A percentile compares a stretch with the other conserved stretches of the same genome.
Conservation (phyloP, 2,888 invertebrate genomes). For the Apomyelois bistriatella region DNA sequence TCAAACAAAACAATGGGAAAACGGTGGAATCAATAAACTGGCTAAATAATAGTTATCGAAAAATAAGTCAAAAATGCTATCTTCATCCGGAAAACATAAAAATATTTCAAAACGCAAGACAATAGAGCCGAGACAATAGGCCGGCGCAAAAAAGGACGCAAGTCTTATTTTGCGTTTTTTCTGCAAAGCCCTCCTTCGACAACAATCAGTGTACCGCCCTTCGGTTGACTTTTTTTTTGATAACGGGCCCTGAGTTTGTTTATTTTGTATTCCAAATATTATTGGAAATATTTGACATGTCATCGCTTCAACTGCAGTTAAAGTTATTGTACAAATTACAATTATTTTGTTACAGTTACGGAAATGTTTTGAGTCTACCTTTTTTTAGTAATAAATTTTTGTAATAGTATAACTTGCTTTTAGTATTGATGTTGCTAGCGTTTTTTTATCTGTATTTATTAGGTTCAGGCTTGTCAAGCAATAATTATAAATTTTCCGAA, state of each 20-base stretch:
- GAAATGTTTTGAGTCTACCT: background rate
- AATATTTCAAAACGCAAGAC: slow-evolving; percentile 76
- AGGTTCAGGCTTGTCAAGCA: too few species aligned
- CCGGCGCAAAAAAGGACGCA: slow-evolving; percentile 64
- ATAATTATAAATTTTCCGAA: too few species aligned
- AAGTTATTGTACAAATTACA: background rate
- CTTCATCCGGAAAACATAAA: slow-evolving; percentile 76
- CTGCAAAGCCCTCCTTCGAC: slow-evolving; percentile 58
- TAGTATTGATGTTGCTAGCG: too few species aligned
- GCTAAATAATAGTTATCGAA: slow-evolving; percentile 76
- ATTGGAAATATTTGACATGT: slow-evolving; percentile 52
- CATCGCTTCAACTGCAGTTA: slow-evolving; percentile 18
- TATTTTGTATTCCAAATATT: slow-evolving; percentile 57
- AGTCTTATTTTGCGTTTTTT: slow-evolving; percentile 59
- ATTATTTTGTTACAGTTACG: background rate
- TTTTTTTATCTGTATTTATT: too few species aligned
- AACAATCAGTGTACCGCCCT: slow-evolving; percentile 69
- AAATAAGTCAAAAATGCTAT: slow-evolving; percentile 74
- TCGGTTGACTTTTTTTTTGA: slow-evolving; percentile 54
- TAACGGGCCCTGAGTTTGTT: slow-evolving; percentile 71
- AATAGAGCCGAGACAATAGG: slow-evolving; percentile 75
- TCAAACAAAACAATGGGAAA: slow-evolving; percentile 44
- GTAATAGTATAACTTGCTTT: too few species aligned
- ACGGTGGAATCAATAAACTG: slow-evolving; percentile 62
- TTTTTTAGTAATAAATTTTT: too few species aligned